phyloP scores from a whole-genome alignment of 2,797 vertebrate species.

The Sitta carolinensis region DNA sequence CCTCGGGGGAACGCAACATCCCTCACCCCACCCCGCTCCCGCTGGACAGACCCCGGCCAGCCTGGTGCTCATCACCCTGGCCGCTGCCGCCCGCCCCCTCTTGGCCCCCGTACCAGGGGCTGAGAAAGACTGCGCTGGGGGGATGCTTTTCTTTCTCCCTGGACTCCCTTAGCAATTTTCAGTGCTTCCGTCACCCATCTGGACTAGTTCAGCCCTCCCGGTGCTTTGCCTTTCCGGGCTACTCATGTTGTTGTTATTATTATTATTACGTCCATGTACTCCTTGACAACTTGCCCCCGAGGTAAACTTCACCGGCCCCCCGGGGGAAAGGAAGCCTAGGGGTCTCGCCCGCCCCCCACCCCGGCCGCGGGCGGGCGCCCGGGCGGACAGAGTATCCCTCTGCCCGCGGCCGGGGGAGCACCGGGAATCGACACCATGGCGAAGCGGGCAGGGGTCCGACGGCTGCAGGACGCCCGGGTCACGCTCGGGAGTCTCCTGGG shows the following conservation, averaged over 20 bases:
- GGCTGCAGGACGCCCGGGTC: background rate
- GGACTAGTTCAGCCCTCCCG: background rate
- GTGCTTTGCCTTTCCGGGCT: background rate
- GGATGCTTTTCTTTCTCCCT: background rate
- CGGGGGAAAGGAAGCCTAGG: background rate
- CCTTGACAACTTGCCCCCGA: background rate
- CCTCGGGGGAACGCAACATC: background rate
- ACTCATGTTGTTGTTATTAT: fast-evolving
- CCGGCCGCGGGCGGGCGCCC: background rate
- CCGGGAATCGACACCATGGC: background rate
- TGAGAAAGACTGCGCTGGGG: background rate
- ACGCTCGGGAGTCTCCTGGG: background rate
- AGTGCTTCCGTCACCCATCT: background rate
- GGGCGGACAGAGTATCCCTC: background rate
- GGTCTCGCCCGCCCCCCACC: fast-evolving
- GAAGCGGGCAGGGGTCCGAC: background rate
- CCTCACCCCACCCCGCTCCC: background rate
- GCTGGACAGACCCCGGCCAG: background rate
- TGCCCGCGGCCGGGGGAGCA: too few species aligned
- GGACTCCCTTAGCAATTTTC: background rate
- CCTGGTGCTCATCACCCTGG: background rate
- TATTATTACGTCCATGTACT: background rate
- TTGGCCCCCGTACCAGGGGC: background rate
- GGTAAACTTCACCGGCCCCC: background rate
- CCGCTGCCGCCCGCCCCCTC: background rate